A percentile compares a stretch with the other conserved stretches of the same genome.
These are phyloP conservation scores for Patella ulyssiponensis DNA, from an alignment of 2,888 invertebrate genomes.

Conservation along the genomic window DNA sequence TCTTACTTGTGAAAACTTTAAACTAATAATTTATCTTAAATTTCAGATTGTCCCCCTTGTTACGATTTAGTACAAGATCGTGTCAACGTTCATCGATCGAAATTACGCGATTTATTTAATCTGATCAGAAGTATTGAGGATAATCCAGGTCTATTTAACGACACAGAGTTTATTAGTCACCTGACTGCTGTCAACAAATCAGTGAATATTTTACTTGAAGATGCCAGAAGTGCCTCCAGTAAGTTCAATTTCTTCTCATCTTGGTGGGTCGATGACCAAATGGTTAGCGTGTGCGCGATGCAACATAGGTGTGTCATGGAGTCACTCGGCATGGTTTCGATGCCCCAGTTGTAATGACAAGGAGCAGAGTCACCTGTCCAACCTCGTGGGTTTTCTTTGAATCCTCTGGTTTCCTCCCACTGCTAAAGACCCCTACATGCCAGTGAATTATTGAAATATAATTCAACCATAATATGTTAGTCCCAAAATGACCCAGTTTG, in stretches of 20 bases:
- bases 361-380: no score
- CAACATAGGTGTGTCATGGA: no score
- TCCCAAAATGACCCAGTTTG: no score
- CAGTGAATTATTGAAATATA: no score
- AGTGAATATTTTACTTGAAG: constrained; percentile 82
- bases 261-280: no score
- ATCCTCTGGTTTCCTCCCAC: no score
- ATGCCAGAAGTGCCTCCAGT: constrained; percentile 77
- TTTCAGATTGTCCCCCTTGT: constrained; percentile 86
- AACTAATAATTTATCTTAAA: background rate
- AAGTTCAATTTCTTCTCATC: constrained; percentile 34
- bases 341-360: no score
- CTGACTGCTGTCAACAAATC: constrained; percentile 83
- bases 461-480: no score
- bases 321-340: no score
- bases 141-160: constrained; percentile 91
- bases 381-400: no score
- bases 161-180: constrained; percentile 90
- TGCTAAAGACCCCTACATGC: no score
- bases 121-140: constrained; percentile 90
- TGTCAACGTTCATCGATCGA: constrained; percentile 76
- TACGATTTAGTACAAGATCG: constrained; percentile 94
- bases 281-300: no score
- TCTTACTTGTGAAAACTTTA: background rate
- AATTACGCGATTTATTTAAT: constrained; percentile 79